Evolutionary conservation across 2,113 vertebrate genomes (phyloP).

Genomic region (Chionis minor): DNA sequence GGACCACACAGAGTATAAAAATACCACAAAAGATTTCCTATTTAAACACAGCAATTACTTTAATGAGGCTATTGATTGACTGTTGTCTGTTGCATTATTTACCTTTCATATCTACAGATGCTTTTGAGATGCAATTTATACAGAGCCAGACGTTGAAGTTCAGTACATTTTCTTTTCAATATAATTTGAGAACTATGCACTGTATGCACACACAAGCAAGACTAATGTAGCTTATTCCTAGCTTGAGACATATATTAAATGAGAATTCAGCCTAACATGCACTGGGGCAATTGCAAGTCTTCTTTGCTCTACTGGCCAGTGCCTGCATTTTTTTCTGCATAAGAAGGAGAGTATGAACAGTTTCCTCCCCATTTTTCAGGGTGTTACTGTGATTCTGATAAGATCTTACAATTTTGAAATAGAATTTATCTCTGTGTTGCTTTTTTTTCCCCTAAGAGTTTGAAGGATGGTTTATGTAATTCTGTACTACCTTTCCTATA

Average conservation of each 20-base stretch:
- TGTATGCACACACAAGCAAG: background rate
- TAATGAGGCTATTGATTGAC: background rate
- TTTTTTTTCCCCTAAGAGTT: background rate
- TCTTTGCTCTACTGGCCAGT: background rate
- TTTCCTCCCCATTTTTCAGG: background rate
- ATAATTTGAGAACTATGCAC: background rate
- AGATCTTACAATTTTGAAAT: background rate
- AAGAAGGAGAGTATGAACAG: background rate
- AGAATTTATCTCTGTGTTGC: background rate
- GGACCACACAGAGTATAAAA: background rate
- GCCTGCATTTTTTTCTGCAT: background rate
- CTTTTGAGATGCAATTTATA: background rate
- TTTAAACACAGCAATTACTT: conserved; percentile 15
- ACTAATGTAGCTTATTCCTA: background rate
- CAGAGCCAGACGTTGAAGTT: background rate
- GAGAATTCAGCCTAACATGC: background rate
- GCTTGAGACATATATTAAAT: background rate
- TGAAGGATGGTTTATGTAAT: background rate
- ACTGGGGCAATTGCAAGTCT: background rate
- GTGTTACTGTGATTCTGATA: background rate
- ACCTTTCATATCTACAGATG: background rate
- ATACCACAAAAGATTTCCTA: background rate
- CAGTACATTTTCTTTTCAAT: background rate
- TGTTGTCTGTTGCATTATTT: background rate
- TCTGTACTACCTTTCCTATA: background rate